These are phyloP conservation scores for Pterois miles DNA, from an alignment of 2,797 vertebrate genomes.

Conservation along the genomic window DNA sequence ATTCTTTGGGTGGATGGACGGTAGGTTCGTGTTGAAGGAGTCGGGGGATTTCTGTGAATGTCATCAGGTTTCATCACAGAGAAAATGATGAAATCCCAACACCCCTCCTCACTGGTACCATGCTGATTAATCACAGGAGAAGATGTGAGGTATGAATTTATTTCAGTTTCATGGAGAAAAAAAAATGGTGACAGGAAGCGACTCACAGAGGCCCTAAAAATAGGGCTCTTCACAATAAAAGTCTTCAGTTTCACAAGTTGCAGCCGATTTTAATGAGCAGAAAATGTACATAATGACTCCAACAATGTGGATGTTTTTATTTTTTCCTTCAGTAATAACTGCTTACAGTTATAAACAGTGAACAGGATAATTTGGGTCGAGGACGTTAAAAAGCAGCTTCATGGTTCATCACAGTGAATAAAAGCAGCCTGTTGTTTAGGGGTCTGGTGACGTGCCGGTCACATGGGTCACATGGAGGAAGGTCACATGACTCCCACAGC, in stretches of 20 bases:
- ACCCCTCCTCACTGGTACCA: not conserved
- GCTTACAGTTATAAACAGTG: too few species aligned
- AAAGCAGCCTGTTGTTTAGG: not conserved
- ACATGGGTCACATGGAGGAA: constrained; percentile 1
- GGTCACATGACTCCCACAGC: constrained; percentile 20
- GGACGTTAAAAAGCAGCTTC: not conserved
- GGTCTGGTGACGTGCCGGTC: not conserved
- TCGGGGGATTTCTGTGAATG: constrained; percentile 16
- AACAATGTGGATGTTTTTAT: too few species aligned
- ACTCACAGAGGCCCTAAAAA: not conserved
- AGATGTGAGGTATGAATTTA: not conserved
- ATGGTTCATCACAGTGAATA: not conserved
- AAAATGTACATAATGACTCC: too few species aligned
- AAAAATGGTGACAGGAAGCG: not conserved
- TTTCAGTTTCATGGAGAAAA: not conserved
- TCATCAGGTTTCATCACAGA: constrained; percentile 16
- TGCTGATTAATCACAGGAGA: not conserved
- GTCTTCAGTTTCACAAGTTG: not conserved
- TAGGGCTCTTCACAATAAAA: not conserved
- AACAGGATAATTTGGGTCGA: not conserved
- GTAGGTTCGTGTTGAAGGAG: not conserved
- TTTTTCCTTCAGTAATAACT: too few species aligned
- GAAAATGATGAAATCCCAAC: not conserved
- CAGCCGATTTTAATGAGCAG: not conserved
- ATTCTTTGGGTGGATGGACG: not conserved